These are phyloP conservation scores for Campylomormyrus tamandua DNA, from an alignment of 2,113 vertebrate genomes.

Conservation along the genomic window DNA sequence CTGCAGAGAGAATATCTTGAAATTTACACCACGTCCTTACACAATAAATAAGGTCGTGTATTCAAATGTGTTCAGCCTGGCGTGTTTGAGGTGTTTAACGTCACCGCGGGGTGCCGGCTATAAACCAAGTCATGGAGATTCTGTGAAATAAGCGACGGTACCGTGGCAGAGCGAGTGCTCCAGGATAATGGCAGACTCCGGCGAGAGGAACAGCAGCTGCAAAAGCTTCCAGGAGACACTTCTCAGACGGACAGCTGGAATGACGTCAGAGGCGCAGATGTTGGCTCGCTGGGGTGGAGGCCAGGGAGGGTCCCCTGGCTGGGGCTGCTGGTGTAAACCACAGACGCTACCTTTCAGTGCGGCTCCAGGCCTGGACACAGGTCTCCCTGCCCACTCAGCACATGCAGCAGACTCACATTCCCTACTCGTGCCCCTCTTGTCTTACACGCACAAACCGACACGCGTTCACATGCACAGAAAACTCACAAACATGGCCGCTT, in stretches of 20 bases:
- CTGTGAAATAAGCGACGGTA: neutral
- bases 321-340: conserved; percentile 16
- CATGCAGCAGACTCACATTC: neutral
- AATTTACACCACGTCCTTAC: neutral
- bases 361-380: neutral
- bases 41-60: neutral
- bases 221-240: neutral
- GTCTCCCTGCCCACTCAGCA: neutral
- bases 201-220: conserved; percentile 2
- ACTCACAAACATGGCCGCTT: neutral
- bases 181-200: neutral
- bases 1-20: neutral
- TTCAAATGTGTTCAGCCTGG: neutral
- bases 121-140: neutral
- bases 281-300: conserved; percentile 19
- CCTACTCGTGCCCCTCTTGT: neutral
- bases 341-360: neutral
- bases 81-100: neutral
- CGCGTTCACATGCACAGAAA: neutral
- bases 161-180: neutral
- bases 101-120: neutral
- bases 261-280: conserved; percentile 25
- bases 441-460: neutral
- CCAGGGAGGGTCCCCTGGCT: conserved; percentile 18
- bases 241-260: neutral